phyloP scores from a whole-genome alignment of 2,113 vertebrate genomes.

The Catharus bicknelli region DNA sequence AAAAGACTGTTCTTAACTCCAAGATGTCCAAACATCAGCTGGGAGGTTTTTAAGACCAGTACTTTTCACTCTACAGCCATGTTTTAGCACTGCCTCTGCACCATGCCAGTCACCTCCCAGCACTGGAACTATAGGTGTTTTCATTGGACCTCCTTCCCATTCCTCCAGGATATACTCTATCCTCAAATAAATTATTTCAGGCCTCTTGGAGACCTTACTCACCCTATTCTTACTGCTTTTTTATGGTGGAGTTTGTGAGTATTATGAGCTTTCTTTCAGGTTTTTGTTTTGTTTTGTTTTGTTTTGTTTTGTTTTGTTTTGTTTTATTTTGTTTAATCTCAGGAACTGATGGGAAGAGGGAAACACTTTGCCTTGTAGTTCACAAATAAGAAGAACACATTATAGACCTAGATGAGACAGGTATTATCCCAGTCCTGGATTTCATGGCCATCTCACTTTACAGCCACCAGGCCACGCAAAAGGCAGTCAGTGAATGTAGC shows the following conservation, averaged over 20 bases:
- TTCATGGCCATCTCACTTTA: neutral
- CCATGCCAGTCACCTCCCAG: fast-evolving
- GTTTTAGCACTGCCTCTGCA: neutral
- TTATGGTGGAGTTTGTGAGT: neutral
- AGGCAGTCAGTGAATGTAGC: neutral
- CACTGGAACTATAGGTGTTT: neutral
- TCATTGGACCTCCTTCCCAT: neutral
- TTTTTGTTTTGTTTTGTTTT: neutral
- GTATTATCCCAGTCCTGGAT: neutral
- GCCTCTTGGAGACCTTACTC: neutral
- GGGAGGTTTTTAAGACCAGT: neutral
- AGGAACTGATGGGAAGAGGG: neutral
- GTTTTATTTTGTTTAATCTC: neutral
- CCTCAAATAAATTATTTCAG: neutral
- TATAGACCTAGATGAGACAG: neutral
- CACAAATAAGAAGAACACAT: fast-evolving
- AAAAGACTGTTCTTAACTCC: neutral
- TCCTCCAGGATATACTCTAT: neutral
- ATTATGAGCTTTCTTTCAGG: neutral
- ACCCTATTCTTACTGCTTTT: neutral
- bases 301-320: no score
- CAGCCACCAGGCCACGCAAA: neutral
- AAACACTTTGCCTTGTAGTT: neutral
- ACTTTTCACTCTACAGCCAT: neutral
- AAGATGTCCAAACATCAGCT: neutral